Percentiles rank a stretch among this genome's conserved stretches.
phyloP scores from a whole-genome alignment of 2,888 invertebrate genomes.

The Chaetoderma sp. region DNA sequence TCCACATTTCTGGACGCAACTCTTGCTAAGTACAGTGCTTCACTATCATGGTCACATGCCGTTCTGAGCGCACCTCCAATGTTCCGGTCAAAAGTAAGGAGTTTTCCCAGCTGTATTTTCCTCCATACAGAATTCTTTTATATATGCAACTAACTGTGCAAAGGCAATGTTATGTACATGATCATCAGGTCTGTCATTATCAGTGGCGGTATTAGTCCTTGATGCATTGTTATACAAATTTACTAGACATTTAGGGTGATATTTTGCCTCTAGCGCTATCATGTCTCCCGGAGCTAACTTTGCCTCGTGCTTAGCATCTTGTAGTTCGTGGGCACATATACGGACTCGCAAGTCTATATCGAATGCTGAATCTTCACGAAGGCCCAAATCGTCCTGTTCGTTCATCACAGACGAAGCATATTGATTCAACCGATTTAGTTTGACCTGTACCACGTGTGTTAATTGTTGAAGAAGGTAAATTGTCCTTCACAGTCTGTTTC shows the following conservation, averaged over 20 bases:
- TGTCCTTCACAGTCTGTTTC: background rate
- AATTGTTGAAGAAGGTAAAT: background rate
- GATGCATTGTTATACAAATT: background rate
- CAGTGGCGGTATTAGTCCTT: background rate
- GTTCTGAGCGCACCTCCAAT: background rate
- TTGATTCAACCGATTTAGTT: background rate
- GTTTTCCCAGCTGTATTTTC: background rate
- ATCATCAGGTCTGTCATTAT: background rate
- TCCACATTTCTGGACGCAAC: slow-evolving; percentile 6
- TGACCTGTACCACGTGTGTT: background rate
- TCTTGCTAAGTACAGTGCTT: background rate
- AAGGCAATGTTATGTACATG: background rate
- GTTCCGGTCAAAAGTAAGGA: slow-evolving; percentile 5
- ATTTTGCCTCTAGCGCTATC: slow-evolving; percentile 5
- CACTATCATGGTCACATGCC: background rate
- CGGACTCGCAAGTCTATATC: background rate
- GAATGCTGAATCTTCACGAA: background rate
- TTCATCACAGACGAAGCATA: slow-evolving; percentile 18
- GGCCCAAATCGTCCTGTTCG: background rate
- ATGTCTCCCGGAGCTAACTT: background rate
- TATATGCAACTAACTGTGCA: background rate
- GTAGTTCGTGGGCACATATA: background rate
- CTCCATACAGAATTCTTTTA: too few relatives aligned
- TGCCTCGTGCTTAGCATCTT: background rate
- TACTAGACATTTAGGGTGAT: background rate